Evolutionary conservation across 2,113 vertebrate species (phyloP).

Genomic region (Crotalus helleri): DNA sequence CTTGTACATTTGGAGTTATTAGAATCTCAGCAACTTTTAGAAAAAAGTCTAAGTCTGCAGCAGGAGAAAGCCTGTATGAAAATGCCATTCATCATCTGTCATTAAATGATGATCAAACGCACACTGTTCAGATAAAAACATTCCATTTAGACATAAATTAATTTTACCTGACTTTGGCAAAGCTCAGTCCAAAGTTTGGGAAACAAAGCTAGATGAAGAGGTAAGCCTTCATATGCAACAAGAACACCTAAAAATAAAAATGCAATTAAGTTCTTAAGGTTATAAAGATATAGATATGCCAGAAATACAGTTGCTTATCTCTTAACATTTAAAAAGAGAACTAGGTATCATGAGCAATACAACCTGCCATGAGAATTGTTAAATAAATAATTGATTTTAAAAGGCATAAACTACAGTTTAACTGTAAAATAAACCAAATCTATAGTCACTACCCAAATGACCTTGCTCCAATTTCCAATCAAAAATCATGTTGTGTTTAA

Average conservation of each 20-base stretch:
- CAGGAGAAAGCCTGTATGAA: neutral
- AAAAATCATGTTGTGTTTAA: neutral
- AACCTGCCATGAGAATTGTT: neutral
- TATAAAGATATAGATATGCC: neutral
- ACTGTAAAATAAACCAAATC: neutral
- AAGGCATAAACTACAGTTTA: neutral
- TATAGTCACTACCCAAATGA: neutral
- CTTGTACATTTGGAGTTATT: neutral
- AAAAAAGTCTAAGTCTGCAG: neutral
- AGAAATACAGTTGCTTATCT: neutral
- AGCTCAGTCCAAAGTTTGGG: conserved; percentile 98
- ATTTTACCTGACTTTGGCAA: conserved; percentile 90
- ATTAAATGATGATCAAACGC: neutral
- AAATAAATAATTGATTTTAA: neutral
- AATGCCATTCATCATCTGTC: neutral
- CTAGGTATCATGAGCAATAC: neutral
- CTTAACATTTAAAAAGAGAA: neutral
- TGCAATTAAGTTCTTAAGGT: neutral
- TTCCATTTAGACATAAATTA: conserved; percentile 22
- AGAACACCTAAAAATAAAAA: conserved; percentile 84
- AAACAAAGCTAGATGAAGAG: conserved; percentile 92
- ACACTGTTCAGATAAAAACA: neutral
- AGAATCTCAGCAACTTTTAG: neutral
- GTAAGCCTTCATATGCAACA: conserved; percentile 96
- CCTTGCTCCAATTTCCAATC: neutral